A percentile compares a stretch with the other conserved stretches of the same genome.
phyloP scores from a whole-genome alignment of 2,888 invertebrate genomes.

The Labia minor region DNA sequence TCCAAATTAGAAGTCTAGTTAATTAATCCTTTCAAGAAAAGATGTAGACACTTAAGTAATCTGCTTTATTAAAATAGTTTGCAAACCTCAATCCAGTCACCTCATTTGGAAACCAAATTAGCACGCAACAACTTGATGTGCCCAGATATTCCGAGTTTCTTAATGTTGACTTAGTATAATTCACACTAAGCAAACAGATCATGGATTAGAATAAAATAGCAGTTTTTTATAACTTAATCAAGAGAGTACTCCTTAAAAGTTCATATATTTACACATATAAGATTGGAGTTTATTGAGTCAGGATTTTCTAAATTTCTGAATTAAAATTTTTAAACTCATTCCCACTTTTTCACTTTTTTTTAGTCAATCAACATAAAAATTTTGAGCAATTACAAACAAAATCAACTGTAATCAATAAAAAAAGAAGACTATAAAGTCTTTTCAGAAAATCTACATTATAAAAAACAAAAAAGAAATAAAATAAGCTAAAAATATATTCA shows the following conservation, averaged over 20 bases:
- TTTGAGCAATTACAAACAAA: too few relatives aligned
- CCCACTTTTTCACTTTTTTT: too few relatives aligned
- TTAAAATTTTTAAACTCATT: not conserved
- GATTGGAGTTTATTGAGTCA: not conserved
- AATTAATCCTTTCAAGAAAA: conserved; percentile 13
- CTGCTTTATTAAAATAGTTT: conserved; percentile 13
- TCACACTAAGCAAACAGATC: conserved; percentile 1
- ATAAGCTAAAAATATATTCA: too few relatives aligned
- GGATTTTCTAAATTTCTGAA: not conserved
- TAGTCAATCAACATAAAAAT: too few relatives aligned
- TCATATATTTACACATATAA: not conserved
- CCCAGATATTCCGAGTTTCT: conserved; percentile 3
- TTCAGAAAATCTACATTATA: too few relatives aligned
- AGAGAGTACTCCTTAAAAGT: conserved; percentile 1
- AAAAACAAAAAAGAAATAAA: too few relatives aligned
- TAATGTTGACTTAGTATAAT: conserved; percentile 13
- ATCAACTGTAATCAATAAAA: too few relatives aligned
- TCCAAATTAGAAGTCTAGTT: not conserved
- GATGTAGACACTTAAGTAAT: conserved; percentile 13
- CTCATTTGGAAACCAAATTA: conserved; percentile 13
- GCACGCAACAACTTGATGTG: conserved; percentile 13
- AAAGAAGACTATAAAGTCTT: too few relatives aligned
- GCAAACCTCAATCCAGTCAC: conserved; percentile 13
- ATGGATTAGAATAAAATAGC: conserved; percentile 13
- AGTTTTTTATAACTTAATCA: conserved; percentile 13